Conservation (phyloP, 2,113 vertebrate genomes). For the Procavia capensis region DNA sequence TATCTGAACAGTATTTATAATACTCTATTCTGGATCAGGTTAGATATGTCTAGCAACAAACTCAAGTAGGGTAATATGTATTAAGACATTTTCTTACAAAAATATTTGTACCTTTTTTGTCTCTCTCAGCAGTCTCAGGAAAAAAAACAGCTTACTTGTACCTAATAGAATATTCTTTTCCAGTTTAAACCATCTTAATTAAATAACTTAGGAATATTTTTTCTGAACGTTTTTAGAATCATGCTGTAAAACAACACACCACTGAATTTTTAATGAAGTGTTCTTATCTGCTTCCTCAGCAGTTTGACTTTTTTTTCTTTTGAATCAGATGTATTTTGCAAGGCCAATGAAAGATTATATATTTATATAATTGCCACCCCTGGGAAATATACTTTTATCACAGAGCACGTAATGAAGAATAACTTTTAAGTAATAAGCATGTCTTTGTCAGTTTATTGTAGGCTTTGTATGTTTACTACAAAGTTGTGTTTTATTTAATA, state of each 20-base stretch:
- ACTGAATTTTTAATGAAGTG: conserved; percentile 49
- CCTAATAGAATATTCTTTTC: conserved; percentile 59
- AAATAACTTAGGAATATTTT: conserved; percentile 67
- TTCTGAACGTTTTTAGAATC: conserved; percentile 56
- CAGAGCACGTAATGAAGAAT: conserved; percentile 79
- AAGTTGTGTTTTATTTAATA: conserved; percentile 74
- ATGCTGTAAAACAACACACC: conserved; percentile 21
- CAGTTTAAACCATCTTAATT: conserved; percentile 62
- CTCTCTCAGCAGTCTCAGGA: conserved; percentile 11
- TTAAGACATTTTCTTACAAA: conserved; percentile 66
- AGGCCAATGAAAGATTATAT: conserved; percentile 46
- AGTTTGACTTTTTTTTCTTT: conserved; percentile 44
- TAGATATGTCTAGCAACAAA: conserved; percentile 59
- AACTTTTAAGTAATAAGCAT: conserved; percentile 73
- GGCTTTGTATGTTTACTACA: conserved; percentile 61
- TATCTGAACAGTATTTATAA: conserved; percentile 46
- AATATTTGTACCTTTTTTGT: conserved; percentile 31
- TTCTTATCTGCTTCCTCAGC: conserved; percentile 20
- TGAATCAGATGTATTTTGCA: conserved; percentile 70
- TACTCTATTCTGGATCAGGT: conserved; percentile 65
- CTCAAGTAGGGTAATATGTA: conserved; percentile 50
- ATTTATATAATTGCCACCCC: conserved; percentile 76
- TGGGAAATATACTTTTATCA: conserved; percentile 76
- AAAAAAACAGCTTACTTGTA: conserved; percentile 34
- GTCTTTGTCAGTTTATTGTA: conserved; percentile 78